A percentile compares a stretch with the other conserved stretches of the same genome.
phyloP scores from a whole-genome alignment of 2,113 vertebrate genomes.

The Pseudolaguvia tuberculata region DNA sequence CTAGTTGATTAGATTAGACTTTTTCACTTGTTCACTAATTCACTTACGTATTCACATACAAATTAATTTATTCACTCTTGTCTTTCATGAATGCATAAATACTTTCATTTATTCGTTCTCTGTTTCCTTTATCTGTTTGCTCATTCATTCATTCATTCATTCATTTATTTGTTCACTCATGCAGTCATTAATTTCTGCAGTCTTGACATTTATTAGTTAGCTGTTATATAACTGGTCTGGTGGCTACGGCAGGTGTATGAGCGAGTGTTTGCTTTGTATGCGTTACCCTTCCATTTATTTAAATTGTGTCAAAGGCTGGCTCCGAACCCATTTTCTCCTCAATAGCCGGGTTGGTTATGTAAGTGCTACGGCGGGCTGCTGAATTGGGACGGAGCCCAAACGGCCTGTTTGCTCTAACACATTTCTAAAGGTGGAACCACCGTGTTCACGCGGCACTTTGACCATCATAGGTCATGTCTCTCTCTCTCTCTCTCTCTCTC shows the following conservation, averaged over 20 bases:
- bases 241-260: background rate
- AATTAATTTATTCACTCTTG: too few species aligned
- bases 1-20: too few species aligned
- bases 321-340: slow-evolving; percentile 3
- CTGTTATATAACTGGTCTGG: background rate
- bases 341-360: slow-evolving; percentile 34
- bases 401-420: slow-evolving; percentile 16
- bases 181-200: too few species aligned
- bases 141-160: background rate
- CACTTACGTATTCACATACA: too few species aligned
- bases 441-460: slow-evolving; percentile 56
- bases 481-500: background rate
- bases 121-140: too few species aligned
- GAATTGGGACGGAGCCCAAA: slow-evolving; percentile 9
- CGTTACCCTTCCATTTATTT: background rate
- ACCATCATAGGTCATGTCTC: slow-evolving; percentile 55
- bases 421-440: slow-evolving; percentile 52
- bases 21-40: too few species aligned
- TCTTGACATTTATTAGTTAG: too few species aligned
- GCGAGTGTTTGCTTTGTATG: slow-evolving; percentile 4
- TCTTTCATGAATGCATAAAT: too few species aligned
- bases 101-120: too few species aligned
- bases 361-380: slow-evolving; percentile 28
- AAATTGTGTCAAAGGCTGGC: slow-evolving; percentile 9
- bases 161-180: background rate